A percentile compares a stretch with the other conserved stretches of the same genome.
Evolutionary conservation across 2,797 vertebrate species (phyloP).

Genomic region (Masticophis lateralis): DNA sequence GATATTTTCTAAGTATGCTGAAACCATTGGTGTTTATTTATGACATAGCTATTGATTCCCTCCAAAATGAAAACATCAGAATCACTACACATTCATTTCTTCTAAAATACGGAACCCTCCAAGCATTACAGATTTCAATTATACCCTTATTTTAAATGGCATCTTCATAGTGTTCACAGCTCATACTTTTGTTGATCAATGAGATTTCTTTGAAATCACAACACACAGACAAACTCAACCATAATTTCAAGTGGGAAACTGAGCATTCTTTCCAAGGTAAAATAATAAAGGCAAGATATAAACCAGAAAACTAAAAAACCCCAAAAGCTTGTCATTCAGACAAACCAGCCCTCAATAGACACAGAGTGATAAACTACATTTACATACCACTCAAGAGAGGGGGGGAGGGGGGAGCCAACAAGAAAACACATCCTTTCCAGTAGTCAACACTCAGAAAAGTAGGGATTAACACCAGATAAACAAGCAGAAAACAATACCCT

Average conservation of each 20-base stretch:
- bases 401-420: background rate
- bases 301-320: background rate
- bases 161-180: slow-evolving; percentile 36
- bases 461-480: background rate
- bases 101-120: slow-evolving; percentile 25
- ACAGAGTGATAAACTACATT: background rate
- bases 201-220: slow-evolving; percentile 18
- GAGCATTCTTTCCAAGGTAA: background rate
- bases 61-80: background rate
- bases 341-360: background rate
- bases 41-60: background rate
- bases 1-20: background rate
- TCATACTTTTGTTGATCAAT: background rate
- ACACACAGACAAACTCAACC: background rate
- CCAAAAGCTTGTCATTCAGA: background rate
- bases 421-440: background rate
- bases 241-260: background rate
- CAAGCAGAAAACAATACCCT: background rate
- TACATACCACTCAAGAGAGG: background rate
- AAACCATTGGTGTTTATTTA: background rate
- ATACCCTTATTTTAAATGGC: slow-evolving; percentile 24
- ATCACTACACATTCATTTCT: slow-evolving; percentile 17
- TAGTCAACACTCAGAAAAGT: background rate
- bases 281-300: background rate
- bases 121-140: slow-evolving; percentile 35